Percentiles rank a stretch among this genome's conserved stretches.
These are phyloP conservation scores for Trematomus bernacchii DNA, from an alignment of 2,797 vertebrate species.

Conservation along the genomic window DNA sequence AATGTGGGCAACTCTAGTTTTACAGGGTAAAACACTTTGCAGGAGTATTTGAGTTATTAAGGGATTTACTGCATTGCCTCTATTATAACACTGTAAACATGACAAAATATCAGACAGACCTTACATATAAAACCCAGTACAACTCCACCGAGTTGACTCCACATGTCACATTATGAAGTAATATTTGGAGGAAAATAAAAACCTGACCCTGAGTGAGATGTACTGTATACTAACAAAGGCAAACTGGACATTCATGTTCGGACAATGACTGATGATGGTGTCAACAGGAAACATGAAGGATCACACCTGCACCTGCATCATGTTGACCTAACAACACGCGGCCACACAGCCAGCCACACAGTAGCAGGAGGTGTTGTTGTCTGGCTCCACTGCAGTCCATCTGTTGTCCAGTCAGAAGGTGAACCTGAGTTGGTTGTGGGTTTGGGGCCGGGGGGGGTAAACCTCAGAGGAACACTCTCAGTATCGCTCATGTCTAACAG, in stretches of 20 bases:
- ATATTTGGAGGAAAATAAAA: no score
- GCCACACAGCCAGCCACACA: slow-evolving; percentile 32
- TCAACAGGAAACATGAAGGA: slow-evolving; percentile 76
- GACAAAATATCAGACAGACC: not conserved
- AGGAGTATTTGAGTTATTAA: not conserved
- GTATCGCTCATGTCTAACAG: slow-evolving; percentile 78
- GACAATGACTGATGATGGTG: slow-evolving; percentile 81
- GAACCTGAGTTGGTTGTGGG: slow-evolving; percentile 39
- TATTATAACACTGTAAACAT: not conserved
- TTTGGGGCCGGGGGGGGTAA: slow-evolving; percentile 23
- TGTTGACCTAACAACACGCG: slow-evolving; percentile 82
- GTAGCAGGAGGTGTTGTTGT: slow-evolving; percentile 69
- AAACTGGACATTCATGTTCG: slow-evolving; percentile 51
- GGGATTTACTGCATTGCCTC: not conserved
- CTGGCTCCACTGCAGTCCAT: slow-evolving; percentile 72
- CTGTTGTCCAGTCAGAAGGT: slow-evolving; percentile 83
- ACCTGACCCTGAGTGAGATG: slow-evolving; percentile 37
- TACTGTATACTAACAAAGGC: slow-evolving; percentile 40
- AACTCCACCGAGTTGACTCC: not conserved
- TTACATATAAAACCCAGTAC: not conserved
- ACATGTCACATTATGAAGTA: no score
- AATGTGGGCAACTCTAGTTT: not conserved
- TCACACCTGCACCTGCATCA: slow-evolving; percentile 76
- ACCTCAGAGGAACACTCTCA: slow-evolving; percentile 65
- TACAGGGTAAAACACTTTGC: slow-evolving; percentile 7